Evolutionary conservation across 2,797 vertebrate species (phyloP).

Genomic region (Trematomus bernacchii): DNA sequence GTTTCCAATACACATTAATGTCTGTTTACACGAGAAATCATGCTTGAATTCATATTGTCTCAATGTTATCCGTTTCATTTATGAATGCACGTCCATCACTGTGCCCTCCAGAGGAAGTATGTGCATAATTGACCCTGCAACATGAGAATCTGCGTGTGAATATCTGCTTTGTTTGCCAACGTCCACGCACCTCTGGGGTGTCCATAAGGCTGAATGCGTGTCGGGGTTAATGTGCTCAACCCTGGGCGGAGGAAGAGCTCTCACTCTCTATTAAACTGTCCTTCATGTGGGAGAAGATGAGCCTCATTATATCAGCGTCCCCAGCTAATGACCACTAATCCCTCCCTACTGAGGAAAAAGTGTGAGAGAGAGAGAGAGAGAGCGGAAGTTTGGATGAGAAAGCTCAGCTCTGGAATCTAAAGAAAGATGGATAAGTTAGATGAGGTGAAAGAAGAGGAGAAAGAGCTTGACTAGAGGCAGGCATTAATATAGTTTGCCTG

Average conservation of each 20-base stretch:
- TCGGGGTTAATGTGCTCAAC: slow-evolving; percentile 69
- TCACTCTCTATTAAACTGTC: slow-evolving; percentile 75
- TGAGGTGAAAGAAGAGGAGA: slow-evolving; percentile 5
- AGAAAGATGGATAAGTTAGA: slow-evolving; percentile 45
- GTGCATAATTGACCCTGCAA: slow-evolving; percentile 26
- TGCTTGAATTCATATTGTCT: slow-evolving; percentile 19
- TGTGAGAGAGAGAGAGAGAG: slow-evolving; percentile 17
- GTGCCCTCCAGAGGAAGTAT: slow-evolving; percentile 18
- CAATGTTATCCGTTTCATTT: slow-evolving; percentile 26
- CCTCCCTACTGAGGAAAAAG: slow-evolving; percentile 59
- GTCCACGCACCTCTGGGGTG: slow-evolving; percentile 15
- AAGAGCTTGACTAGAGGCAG: slow-evolving; percentile 26
- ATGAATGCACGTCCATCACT: slow-evolving; percentile 4
- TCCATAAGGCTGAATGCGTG: slow-evolving; percentile 46
- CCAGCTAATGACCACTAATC: slow-evolving; percentile 74
- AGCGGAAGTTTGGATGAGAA: slow-evolving; percentile 40
- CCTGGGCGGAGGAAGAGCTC: slow-evolving; percentile 44
- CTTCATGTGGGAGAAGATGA: slow-evolving; percentile 75
- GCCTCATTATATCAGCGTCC: slow-evolving; percentile 72
- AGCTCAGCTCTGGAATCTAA: slow-evolving; percentile 40
- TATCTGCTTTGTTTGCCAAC: slow-evolving; percentile 11
- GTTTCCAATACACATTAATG: slow-evolving; percentile 18
- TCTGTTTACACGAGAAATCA: not conserved
- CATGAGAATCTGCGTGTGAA: not conserved
- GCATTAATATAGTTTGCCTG: slow-evolving; percentile 63